Percentiles rank a stretch among this genome's conserved stretches.
Evolutionary conservation across 2,113 vertebrate genomes (phyloP).

Genomic region (Cyprinodon brontotheroides): DNA sequence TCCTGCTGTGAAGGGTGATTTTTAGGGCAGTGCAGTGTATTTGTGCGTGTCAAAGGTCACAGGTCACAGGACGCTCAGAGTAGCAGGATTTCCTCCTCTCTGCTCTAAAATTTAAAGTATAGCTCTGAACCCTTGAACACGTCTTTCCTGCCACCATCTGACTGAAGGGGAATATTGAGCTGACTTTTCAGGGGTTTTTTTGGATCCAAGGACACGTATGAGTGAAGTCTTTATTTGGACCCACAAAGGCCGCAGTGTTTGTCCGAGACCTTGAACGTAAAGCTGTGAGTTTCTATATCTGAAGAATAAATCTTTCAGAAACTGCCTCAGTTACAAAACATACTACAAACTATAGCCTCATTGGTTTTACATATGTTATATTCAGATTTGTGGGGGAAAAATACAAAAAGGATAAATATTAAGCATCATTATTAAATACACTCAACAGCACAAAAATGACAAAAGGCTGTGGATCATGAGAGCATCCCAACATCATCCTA

Average conservation of each 20-base stretch:
- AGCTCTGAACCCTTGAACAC: slow-evolving; percentile 21
- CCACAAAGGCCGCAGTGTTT: slow-evolving; percentile 64
- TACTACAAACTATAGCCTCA: slow-evolving; percentile 14
- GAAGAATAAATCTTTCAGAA: slow-evolving; percentile 19
- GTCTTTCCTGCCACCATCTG: slow-evolving; percentile 46
- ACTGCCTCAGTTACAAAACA: slow-evolving; percentile 33
- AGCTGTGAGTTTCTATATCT: slow-evolving; percentile 35
- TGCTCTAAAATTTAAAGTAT: slow-evolving; percentile 32
- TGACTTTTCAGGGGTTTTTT: slow-evolving; percentile 48
- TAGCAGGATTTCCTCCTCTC: slow-evolving; percentile 70
- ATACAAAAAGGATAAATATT: not conserved
- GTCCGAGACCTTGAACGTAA: slow-evolving; percentile 36
- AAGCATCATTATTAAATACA: not conserved
- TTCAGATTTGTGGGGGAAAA: not conserved
- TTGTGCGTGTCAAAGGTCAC: slow-evolving; percentile 54
- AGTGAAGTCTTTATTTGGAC: slow-evolving; percentile 58
- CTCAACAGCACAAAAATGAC: not conserved
- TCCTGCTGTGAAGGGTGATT: slow-evolving; percentile 47
- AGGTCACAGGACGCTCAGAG: slow-evolving; percentile 66
- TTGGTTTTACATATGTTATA: not conserved
- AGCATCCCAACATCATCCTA: not conserved
- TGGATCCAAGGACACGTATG: slow-evolving; percentile 45
- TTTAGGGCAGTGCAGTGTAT: slow-evolving; percentile 3
- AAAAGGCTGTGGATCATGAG: not conserved
- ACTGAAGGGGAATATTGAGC: slow-evolving; percentile 46